These are phyloP conservation scores for Metacarcinus magister DNA, from an alignment of 2,888 invertebrate species.

Conservation along the genomic window DNA sequence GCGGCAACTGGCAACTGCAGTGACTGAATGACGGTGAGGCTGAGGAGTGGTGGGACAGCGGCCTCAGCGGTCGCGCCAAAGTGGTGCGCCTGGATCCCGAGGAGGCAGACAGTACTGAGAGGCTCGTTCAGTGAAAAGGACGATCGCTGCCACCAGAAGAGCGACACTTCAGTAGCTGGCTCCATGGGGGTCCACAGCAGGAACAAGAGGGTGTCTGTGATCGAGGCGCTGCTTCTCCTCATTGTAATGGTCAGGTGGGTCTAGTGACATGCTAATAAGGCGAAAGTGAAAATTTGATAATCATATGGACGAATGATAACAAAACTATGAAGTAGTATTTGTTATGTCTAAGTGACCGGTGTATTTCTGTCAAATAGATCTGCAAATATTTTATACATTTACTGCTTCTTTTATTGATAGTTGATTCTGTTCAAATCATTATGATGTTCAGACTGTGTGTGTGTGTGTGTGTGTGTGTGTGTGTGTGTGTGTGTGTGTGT, in stretches of 20 bases:
- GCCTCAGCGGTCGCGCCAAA: not conserved
- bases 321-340: not conserved
- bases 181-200: not conserved
- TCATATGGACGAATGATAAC: not conserved
- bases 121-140: not conserved
- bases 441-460: not conserved
- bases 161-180: not conserved
- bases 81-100: not conserved
- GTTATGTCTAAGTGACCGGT: not conserved
- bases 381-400: not conserved
- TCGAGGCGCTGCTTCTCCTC: not conserved
- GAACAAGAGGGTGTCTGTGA: not conserved
- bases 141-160: not conserved
- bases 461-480: not conserved
- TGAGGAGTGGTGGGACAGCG: constrained; percentile 1
- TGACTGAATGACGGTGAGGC: not conserved
- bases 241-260: not conserved
- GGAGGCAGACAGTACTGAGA: not conserved
- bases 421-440: not conserved
- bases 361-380: not conserved
- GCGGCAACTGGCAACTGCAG: constrained; percentile 14
- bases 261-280: not conserved
- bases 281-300: not conserved
- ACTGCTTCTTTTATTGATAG: not conserved
- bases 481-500: constrained; percentile 48